phyloP scores from a whole-genome alignment of 2,113 vertebrate genomes.

The Brienomyrus longianalis region DNA sequence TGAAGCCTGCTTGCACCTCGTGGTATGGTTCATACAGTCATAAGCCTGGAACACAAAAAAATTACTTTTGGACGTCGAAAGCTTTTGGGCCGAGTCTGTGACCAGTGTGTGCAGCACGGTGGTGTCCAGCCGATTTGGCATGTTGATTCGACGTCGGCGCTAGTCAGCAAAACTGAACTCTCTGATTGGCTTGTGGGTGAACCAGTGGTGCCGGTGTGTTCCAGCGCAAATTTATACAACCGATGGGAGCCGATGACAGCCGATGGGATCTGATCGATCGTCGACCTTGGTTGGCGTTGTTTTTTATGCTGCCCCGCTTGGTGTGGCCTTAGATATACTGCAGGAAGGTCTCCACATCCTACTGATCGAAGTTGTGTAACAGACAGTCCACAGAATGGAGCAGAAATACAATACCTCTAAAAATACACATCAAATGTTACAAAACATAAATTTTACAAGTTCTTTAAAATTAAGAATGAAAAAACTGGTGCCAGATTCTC shows the following conservation, averaged over 20 bases:
- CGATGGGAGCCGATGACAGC: neutral
- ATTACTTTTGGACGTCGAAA: neutral
- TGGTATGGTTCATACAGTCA: neutral
- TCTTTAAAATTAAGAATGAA: neutral
- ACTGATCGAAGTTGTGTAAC: neutral
- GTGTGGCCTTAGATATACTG: too few species aligned
- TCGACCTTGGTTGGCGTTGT: neutral
- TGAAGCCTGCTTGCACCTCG: neutral
- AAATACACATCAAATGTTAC: too few species aligned
- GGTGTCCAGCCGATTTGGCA: neutral
- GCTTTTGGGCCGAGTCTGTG: neutral
- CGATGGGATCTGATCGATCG: neutral
- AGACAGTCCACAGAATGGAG: neutral
- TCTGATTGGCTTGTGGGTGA: neutral
- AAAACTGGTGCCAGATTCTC: neutral
- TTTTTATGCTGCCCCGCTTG: neutral
- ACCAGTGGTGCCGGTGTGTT: neutral
- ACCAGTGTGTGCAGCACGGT: neutral
- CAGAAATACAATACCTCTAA: neutral
- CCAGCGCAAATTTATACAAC: neutral
- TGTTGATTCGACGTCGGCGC: neutral
- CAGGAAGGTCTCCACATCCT: too few species aligned
- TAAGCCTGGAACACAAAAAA: neutral
- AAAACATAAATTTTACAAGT: neutral
- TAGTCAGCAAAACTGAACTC: neutral